Evolutionary conservation across 1,140 invertebrate species (phyloP).

Genomic region (Ooceraea biroi): DNA sequence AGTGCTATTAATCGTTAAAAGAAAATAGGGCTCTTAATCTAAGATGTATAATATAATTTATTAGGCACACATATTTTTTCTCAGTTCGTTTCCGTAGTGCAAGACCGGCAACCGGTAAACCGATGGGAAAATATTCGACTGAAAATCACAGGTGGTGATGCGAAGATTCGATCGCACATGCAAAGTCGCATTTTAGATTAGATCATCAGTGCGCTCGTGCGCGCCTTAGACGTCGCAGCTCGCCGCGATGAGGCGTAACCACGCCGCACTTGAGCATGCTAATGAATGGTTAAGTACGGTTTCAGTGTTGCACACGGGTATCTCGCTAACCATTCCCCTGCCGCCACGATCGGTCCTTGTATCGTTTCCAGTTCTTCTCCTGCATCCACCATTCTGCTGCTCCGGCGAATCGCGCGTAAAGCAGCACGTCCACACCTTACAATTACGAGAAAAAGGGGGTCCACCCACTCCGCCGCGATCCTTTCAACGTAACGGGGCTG

Average conservation of each 20-base stretch:
- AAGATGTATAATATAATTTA: not conserved
- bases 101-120: not conserved
- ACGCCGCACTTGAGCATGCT: slow-evolving; percentile 21
- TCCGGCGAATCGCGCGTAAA: slow-evolving; percentile 71
- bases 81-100: not conserved
- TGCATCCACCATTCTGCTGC: slow-evolving; percentile 56
- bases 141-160: not conserved
- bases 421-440: slow-evolving; percentile 68
- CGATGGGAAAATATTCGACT: not conserved
- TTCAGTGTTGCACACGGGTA: slow-evolving; percentile 27
- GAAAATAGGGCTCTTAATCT: slow-evolving; percentile 21
- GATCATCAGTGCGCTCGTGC: slow-evolving; percentile 44
- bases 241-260: slow-evolving; percentile 25
- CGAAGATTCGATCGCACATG: slow-evolving; percentile 36
- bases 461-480: slow-evolving; percentile 73
- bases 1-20: not conserved
- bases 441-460: slow-evolving; percentile 75
- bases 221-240: slow-evolving; percentile 25
- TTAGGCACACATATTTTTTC: not conserved
- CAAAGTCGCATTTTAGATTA: slow-evolving; percentile 48
- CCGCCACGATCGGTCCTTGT: not conserved
- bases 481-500: slow-evolving; percentile 56
- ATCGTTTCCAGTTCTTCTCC: slow-evolving; percentile 38
- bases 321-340: slow-evolving; percentile 44
- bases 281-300: slow-evolving; percentile 53